These are phyloP conservation scores for Threskiornis aethiopicus DNA, from an alignment of 2,797 vertebrate species.

Conservation along the genomic window DNA sequence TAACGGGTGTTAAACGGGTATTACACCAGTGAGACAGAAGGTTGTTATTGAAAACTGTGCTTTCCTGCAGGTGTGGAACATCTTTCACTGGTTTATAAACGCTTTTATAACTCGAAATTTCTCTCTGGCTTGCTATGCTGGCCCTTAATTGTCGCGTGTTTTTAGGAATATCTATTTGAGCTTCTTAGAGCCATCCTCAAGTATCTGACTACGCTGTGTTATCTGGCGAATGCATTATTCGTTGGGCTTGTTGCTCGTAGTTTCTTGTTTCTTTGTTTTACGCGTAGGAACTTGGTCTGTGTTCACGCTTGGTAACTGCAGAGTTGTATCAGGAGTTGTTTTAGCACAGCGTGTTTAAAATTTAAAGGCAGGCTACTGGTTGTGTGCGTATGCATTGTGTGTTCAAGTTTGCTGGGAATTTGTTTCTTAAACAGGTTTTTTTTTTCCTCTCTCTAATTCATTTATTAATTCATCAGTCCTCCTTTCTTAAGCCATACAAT, in stretches of 20 bases:
- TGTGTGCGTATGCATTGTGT: fast-evolving
- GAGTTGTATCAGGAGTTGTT: background rate
- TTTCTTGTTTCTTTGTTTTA: background rate
- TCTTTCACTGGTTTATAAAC: background rate
- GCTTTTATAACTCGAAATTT: fast-evolving
- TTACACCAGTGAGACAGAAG: background rate
- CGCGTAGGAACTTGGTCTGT: background rate
- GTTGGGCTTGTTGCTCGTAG: fast-evolving
- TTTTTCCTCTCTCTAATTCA: fast-evolving
- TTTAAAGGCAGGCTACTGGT: background rate
- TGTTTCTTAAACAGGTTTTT: background rate
- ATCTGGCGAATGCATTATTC: background rate
- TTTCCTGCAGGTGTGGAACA: background rate
- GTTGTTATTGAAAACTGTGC: background rate
- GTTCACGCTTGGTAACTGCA: fast-evolving
- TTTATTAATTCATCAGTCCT: background rate
- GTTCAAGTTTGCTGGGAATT: background rate
- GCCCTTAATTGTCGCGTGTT: background rate
- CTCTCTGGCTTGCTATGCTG: background rate
- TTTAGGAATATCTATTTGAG: background rate
- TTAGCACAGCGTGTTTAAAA: background rate
- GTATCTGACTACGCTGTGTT: fast-evolving
- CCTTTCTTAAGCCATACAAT: background rate
- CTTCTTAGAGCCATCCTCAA: fast-evolving
- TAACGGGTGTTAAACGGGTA: fast-evolving